These are phyloP conservation scores for Carterocephalus palaemon DNA, from an alignment of 2,888 invertebrate species.

Conservation along the genomic window DNA sequence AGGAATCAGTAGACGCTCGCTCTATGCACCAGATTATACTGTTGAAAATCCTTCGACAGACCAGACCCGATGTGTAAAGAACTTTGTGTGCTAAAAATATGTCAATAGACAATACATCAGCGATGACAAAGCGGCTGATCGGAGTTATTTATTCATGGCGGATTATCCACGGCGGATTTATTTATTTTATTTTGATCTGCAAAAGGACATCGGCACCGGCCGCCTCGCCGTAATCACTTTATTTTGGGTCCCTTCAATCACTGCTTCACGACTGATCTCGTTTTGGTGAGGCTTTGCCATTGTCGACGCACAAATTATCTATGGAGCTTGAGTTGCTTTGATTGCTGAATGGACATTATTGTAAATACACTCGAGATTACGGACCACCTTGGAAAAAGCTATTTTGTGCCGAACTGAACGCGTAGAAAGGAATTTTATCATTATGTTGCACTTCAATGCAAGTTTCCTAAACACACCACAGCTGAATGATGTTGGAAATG, in stretches of 20 bases:
- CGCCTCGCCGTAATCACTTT: conserved; percentile 56
- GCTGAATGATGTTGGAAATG: no score
- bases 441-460: background rate
- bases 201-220: conserved; percentile 59
- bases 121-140: conserved; percentile 65
- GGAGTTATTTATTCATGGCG: conserved; percentile 73
- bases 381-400: conserved; percentile 43
- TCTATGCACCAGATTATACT: conserved; percentile 15
- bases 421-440: conserved; percentile 1
- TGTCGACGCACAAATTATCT: conserved; percentile 58
- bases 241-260: conserved; percentile 46
- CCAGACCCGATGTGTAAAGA: background rate
- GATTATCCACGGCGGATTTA: conserved; percentile 63
- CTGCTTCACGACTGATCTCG: conserved; percentile 59
- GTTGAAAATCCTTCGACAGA: conserved; percentile 6
- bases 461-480: background rate
- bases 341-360: conserved; percentile 47
- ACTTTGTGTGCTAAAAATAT: conserved; percentile 44
- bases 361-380: conserved; percentile 54
- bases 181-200: conserved; percentile 54
- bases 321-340: conserved; percentile 48
- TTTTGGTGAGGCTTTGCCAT: conserved; percentile 50
- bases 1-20: background rate
- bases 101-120: conserved; percentile 71
- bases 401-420: background rate